phyloP scores from a whole-genome alignment of 2,888 invertebrate genomes.

The Plagodis dolabraria region DNA sequence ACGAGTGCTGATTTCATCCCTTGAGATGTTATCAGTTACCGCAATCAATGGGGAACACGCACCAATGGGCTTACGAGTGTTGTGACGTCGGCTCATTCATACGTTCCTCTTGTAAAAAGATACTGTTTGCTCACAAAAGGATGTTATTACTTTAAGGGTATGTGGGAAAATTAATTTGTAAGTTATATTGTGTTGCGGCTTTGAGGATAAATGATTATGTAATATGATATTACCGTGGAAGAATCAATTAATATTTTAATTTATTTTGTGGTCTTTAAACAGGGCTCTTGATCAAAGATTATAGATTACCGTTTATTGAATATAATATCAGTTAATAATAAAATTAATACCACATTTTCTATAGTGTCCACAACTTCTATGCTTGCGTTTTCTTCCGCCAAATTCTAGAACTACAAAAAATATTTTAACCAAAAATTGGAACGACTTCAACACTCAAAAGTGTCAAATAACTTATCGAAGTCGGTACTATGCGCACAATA shows the following conservation, averaged over 20 bases:
- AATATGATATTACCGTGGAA: slow-evolving; percentile 44
- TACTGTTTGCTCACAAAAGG: slow-evolving; percentile 79
- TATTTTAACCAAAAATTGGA: no score
- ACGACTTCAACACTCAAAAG: no score
- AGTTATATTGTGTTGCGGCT: slow-evolving; percentile 60
- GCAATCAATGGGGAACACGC: slow-evolving; percentile 64
- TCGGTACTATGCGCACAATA: no score
- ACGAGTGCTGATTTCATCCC: slow-evolving; percentile 38
- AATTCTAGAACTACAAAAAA: no score
- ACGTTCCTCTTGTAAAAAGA: slow-evolving; percentile 67
- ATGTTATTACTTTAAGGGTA: slow-evolving; percentile 81
- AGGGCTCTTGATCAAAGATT: no score
- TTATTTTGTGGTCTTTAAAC: slow-evolving; percentile 1
- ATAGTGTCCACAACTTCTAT: no score
- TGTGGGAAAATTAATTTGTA: slow-evolving; percentile 84
- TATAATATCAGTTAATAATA: no score
- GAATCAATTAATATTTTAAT: slow-evolving; percentile 45
- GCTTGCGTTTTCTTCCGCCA: no score
- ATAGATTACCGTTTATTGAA: no score
- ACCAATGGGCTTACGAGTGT: slow-evolving; percentile 68
- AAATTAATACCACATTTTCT: no score
- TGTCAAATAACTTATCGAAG: no score
- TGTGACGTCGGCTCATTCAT: slow-evolving; percentile 79
- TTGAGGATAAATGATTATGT: slow-evolving; percentile 49
- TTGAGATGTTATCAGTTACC: slow-evolving; percentile 62